phyloP scores from a whole-genome alignment of 2,888 invertebrate species.

The Artemia sinica region DNA sequence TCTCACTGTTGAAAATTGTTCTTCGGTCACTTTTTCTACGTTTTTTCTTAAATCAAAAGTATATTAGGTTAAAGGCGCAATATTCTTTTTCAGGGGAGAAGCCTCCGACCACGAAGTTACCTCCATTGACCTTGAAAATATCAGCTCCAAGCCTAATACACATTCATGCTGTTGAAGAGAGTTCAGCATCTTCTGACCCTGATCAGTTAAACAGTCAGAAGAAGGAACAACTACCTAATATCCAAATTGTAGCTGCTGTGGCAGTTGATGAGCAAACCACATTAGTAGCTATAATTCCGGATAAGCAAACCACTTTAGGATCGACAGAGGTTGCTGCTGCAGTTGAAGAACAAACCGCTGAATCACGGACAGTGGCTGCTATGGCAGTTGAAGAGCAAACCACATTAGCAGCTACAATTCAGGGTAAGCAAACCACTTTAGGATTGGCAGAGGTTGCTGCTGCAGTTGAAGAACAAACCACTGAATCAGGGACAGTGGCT shows the following conservation, averaged over 20 bases:
- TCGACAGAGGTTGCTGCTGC: not conserved
- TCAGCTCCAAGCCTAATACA: not conserved
- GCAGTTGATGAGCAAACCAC: not conserved
- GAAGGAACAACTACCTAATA: not conserved
- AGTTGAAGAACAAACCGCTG: not conserved
- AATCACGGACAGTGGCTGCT: not conserved
- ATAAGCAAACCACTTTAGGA: not conserved
- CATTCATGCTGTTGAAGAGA: constrained; percentile 1
- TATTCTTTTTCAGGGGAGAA: too few species aligned
- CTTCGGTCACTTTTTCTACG: too few species aligned
- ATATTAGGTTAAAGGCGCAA: too few species aligned
- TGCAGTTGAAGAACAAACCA: not conserved
- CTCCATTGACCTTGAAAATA: not conserved
- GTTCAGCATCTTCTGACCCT: not conserved
- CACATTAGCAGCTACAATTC: not conserved
- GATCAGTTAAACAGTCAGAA: not conserved
- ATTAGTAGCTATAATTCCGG: not conserved
- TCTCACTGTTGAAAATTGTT: too few species aligned
- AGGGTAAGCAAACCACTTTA: not conserved
- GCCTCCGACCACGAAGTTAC: too few species aligned
- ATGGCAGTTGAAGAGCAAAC: not conserved
- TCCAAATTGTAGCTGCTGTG: not conserved
- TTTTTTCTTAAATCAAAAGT: too few species aligned
- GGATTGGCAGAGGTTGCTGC: not conserved
- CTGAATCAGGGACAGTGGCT: not conserved